A percentile compares a stretch with the other conserved stretches of the same genome.
phyloP scores from a whole-genome alignment of 92 coral and sea anemone species.

The Virgularia gustaviana region DNA sequence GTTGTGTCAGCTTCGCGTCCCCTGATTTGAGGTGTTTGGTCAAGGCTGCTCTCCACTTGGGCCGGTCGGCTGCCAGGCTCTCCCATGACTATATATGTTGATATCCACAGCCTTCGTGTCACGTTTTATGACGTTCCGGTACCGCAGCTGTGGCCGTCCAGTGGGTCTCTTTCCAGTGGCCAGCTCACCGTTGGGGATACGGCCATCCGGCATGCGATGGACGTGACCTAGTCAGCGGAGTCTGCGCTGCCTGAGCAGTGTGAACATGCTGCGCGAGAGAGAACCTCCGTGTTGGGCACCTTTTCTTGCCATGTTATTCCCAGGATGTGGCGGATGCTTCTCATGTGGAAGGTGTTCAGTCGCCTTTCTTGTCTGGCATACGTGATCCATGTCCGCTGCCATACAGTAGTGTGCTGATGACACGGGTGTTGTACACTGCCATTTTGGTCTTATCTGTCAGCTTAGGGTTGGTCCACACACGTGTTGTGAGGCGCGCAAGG shows the following conservation, averaged over 20 bases:
- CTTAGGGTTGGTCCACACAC: slow-evolving; percentile 36
- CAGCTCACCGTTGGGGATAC: slow-evolving; percentile 44
- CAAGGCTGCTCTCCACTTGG: slow-evolving; percentile 4
- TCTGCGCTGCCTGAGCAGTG: slow-evolving; percentile 46
- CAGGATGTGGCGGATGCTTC: slow-evolving; percentile 46
- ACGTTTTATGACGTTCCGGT: slow-evolving; percentile 29
- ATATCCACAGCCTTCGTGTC: slow-evolving; percentile 14
- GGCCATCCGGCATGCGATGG: slow-evolving; percentile 29
- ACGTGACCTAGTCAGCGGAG: slow-evolving; percentile 57
- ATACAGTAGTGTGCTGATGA: slow-evolving; percentile 42
- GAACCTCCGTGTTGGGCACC: slow-evolving; percentile 39
- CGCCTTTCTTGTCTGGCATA: slow-evolving; percentile 41
- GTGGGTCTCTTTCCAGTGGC: slow-evolving; percentile 30
- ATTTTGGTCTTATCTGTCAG: slow-evolving; percentile 35
- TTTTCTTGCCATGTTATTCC: slow-evolving; percentile 48
- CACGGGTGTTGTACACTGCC: slow-evolving; percentile 24
- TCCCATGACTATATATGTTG: neutral
- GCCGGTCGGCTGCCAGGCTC: neutral
- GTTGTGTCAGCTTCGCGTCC: no score
- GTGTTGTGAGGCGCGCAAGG: slow-evolving; percentile 14
- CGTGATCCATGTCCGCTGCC: slow-evolving; percentile 31
- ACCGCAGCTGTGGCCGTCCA: slow-evolving; percentile 23
- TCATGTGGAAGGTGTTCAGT: slow-evolving; percentile 45
- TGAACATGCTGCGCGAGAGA: slow-evolving; percentile 39
- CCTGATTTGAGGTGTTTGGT: no score